These are phyloP conservation scores for Halichoerus grypus DNA, from an alignment of 2,113 vertebrate genomes.

Conservation along the genomic window DNA sequence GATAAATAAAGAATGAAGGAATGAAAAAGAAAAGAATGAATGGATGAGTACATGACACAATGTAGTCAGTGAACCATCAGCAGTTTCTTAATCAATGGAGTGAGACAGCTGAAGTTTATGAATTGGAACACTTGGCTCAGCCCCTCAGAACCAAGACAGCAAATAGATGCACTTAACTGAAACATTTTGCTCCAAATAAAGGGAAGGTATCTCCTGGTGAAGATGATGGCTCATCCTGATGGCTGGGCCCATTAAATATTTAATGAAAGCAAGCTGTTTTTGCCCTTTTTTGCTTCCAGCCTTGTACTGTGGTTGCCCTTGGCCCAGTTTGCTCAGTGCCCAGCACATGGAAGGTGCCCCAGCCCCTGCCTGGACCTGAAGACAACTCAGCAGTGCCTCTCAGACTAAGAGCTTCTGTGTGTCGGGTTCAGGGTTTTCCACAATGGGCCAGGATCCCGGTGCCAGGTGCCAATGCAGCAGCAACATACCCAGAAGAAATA, in stretches of 20 bases:
- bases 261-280: background rate
- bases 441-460: background rate
- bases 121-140: background rate
- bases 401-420: background rate
- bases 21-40: background rate
- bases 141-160: background rate
- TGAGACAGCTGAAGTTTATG: background rate
- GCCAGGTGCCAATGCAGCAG: background rate
- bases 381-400: background rate
- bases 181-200: background rate
- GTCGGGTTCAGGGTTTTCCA: background rate
- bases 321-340: background rate
- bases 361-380: background rate
- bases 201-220: background rate
- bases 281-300: background rate
- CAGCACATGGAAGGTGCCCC: background rate
- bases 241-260: background rate
- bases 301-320: background rate
- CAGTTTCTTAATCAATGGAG: background rate
- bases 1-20: background rate
- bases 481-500: background rate
- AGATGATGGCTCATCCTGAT: background rate
- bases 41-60: background rate
- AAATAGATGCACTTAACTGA: background rate
- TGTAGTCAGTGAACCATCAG: background rate